Conservation (phyloP, 2,113 vertebrate species). For the Thunnus maccoyii region DNA sequence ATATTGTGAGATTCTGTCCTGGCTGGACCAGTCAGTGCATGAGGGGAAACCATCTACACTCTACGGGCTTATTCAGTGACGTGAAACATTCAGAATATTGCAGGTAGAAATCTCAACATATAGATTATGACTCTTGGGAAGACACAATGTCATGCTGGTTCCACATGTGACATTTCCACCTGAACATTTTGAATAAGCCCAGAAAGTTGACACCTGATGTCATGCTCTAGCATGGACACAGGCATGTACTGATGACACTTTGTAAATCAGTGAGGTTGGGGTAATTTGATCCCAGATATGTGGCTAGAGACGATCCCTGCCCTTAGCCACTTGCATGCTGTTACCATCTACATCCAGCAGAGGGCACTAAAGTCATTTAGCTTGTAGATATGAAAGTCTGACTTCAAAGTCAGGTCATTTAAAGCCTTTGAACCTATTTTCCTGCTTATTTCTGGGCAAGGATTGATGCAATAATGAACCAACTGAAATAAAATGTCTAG, state of each 20-base stretch:
- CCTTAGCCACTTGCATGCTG: conserved; percentile 5
- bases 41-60: conserved; percentile 21
- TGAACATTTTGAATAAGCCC: conserved; percentile 66
- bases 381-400: not conserved
- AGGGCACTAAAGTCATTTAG: conserved; percentile 39
- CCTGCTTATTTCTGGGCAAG: conserved; percentile 1
- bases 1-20: conserved; percentile 36
- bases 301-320: conserved; percentile 42
- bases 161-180: conserved; percentile 47
- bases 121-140: conserved; percentile 15
- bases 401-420: not conserved
- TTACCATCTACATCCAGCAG: conserved; percentile 61
- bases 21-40: conserved; percentile 30
- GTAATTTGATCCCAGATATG: conserved; percentile 52
- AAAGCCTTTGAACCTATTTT: conserved; percentile 4
- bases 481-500: conserved; percentile 13
- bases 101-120: conserved; percentile 55
- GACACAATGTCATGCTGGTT: conserved; percentile 9
- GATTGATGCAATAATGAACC: conserved; percentile 1
- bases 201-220: conserved; percentile 33
- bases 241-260: conserved; percentile 39
- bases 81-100: conserved; percentile 53
- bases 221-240: conserved; percentile 50
- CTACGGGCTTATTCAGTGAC: conserved; percentile 59
- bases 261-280: conserved; percentile 41